Conservation (phyloP, 35 echinoderm and acorn worm species). For the Heliocidaris tuberculata region DNA sequence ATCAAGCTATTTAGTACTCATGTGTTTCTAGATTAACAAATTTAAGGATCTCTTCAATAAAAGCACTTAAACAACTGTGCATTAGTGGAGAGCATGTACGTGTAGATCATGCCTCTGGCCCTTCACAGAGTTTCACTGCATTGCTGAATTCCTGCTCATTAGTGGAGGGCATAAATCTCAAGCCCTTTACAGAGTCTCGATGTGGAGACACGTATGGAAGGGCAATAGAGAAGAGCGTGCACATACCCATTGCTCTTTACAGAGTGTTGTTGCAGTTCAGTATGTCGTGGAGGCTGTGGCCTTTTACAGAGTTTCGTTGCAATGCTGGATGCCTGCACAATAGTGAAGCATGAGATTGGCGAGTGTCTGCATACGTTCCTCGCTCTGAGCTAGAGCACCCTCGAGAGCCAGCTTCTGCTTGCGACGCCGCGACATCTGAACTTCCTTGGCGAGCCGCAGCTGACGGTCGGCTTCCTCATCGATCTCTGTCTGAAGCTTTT, state of each 20-base stretch:
- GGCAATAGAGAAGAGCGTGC: too few species aligned
- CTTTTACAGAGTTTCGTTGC: slow-evolving; percentile 66
- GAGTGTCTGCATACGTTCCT: slow-evolving; percentile 91
- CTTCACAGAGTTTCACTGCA: not conserved
- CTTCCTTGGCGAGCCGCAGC: slow-evolving; percentile 65
- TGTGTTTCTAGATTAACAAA: too few species aligned
- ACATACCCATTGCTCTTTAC: too few species aligned
- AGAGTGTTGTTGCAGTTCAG: too few species aligned
- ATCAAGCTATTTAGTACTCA: too few species aligned
- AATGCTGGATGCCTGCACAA: slow-evolving; percentile 95
- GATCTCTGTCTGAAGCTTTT: slow-evolving; percentile 91
- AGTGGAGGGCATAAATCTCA: not conserved
- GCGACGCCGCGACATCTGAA: slow-evolving; percentile 50
- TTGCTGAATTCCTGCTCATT: not conserved
- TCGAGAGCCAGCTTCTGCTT: slow-evolving; percentile 48
- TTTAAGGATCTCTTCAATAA: too few species aligned
- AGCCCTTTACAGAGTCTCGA: too few species aligned
- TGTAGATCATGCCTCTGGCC: too few species aligned
- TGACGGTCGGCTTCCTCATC: slow-evolving; percentile 85
- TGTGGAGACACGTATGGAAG: too few species aligned
- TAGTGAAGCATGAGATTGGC: slow-evolving; percentile 95
- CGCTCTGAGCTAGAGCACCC: slow-evolving; percentile 67
- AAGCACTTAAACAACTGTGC: too few species aligned
- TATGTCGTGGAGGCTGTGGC: too few species aligned
- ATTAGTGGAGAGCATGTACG: too few species aligned